Conservation (phyloP, 2,113 vertebrate species). For the Pseudolaguvia tuberculata region DNA sequence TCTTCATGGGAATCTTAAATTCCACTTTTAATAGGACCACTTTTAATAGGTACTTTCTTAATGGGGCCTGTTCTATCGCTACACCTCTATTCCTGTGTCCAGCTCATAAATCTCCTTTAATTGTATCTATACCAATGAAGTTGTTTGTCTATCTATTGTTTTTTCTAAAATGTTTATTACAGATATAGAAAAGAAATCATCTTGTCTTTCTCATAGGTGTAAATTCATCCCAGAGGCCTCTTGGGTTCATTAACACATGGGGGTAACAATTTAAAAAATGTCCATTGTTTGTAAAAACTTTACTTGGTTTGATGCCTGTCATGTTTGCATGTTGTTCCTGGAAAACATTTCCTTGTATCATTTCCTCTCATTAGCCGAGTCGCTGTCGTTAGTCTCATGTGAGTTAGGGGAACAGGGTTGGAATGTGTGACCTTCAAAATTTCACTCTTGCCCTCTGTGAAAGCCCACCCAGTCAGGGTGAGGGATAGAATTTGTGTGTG, state of each 20-base stretch:
- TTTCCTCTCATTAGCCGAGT: constrained; percentile 68
- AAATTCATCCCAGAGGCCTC: background rate
- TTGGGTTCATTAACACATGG: background rate
- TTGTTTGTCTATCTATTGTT: background rate
- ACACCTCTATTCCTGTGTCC: too few relatives aligned
- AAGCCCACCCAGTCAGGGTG: constrained; percentile 66
- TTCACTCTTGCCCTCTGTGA: constrained; percentile 40
- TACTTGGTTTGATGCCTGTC: constrained; percentile 12
- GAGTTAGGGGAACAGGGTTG: constrained; percentile 43
- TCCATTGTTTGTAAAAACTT: background rate
- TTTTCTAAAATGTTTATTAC: background rate
- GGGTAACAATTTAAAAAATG: background rate
- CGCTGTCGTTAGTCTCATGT: constrained; percentile 49
- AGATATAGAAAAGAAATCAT: background rate
- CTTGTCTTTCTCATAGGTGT: background rate
- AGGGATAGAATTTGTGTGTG: constrained; percentile 46
- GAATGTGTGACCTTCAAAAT: constrained; percentile 53
- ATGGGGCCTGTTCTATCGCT: too few relatives aligned
- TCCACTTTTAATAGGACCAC: too few relatives aligned
- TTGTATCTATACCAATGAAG: background rate
- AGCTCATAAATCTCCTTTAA: background rate
- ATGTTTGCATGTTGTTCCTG: constrained; percentile 50
- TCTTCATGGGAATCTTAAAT: too few relatives aligned
- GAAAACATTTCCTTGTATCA: constrained; percentile 57
- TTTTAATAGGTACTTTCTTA: too few relatives aligned